These are phyloP conservation scores for Microlaimidae sp. DNA, from an alignment of 2,888 invertebrate genomes.

Conservation along the genomic window DNA sequence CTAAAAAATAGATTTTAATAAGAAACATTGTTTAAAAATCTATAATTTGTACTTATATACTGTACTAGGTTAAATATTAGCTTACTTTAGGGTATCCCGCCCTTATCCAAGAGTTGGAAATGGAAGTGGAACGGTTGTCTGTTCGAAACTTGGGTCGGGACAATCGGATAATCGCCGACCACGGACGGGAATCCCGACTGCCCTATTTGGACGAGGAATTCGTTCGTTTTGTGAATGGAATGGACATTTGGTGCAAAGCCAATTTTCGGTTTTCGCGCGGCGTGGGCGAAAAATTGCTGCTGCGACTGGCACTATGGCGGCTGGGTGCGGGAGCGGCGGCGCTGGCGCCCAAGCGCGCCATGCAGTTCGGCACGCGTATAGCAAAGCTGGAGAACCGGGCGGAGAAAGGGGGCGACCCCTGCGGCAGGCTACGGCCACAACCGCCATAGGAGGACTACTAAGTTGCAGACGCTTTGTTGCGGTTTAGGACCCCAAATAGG, in stretches of 20 bases:
- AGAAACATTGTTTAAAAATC: no score
- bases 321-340: constrained; percentile 40
- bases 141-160: constrained; percentile 81
- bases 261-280: constrained; percentile 46
- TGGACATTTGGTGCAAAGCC: constrained; percentile 42
- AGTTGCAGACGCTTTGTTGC: no score
- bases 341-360: constrained; percentile 66
- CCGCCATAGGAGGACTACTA: no score
- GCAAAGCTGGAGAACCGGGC: constrained; percentile 58
- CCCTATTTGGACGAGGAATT: constrained; percentile 49
- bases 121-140: constrained; percentile 69
- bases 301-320: constrained; percentile 45
- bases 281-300: constrained; percentile 75
- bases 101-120: constrained; percentile 50
- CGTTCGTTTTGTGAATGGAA: constrained; percentile 40
- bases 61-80: no score
- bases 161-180: constrained; percentile 69
- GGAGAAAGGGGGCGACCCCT: no score
- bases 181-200: constrained; percentile 56
- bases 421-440: no score
- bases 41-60: no score
- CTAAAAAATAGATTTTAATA: no score
- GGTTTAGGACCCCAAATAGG: no score
- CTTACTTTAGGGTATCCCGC: no score
- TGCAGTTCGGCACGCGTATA: constrained; percentile 91